These are phyloP conservation scores for Leucophenga montana DNA, from an alignment of 2,888 invertebrate genomes.

Conservation along the genomic window DNA sequence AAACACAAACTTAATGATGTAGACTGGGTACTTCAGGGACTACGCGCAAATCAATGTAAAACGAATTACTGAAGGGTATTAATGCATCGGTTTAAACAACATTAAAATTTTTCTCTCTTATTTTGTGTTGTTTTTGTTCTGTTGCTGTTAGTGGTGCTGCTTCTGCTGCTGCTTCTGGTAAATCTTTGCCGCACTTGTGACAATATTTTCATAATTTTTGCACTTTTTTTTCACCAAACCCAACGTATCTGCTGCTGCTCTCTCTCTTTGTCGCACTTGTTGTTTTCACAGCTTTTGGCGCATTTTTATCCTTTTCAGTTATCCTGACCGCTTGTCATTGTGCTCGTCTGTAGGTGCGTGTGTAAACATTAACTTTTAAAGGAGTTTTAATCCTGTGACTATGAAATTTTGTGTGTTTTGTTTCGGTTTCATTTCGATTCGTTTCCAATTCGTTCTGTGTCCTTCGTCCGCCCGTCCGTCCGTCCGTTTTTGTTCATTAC, in stretches of 20 bases:
- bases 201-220: constrained; percentile 71
- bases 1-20: no score
- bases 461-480: constrained; percentile 21
- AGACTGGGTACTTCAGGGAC: no score
- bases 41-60: no score
- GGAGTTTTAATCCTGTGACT: constrained; percentile 72
- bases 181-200: constrained; percentile 64
- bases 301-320: constrained; percentile 20
- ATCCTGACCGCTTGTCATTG: constrained; percentile 37
- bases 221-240: constrained; percentile 49
- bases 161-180: constrained; percentile 32
- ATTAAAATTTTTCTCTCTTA: constrained; percentile 65
- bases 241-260: constrained; percentile 8
- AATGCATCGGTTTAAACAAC: constrained; percentile 42
- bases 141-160: constrained; percentile 31
- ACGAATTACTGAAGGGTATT: not conserved
- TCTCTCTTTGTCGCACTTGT: constrained; percentile 32
- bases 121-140: constrained; percentile 66
- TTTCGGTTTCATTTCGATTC: constrained; percentile 41
- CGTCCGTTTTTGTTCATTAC: constrained; percentile 33
- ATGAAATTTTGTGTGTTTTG: constrained; percentile 55
- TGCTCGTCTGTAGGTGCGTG: constrained; percentile 70
- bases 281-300: constrained; percentile 20
- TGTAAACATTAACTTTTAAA: constrained; percentile 73
- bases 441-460: constrained; percentile 10